Conservation (phyloP, 92 coral and sea anemone species). For the Epizoanthus illoricatus region DNA sequence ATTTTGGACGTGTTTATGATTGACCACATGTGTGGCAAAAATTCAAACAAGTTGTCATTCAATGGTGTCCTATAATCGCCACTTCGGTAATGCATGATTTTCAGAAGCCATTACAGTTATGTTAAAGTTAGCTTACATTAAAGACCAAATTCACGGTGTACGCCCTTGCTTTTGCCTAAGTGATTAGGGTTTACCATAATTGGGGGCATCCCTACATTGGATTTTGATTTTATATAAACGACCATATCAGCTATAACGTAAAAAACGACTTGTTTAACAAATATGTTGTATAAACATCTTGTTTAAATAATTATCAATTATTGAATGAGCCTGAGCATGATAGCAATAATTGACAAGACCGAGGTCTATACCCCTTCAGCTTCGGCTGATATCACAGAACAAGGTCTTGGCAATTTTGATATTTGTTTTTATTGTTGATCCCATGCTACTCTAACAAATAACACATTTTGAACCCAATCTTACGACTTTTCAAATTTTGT, state of each 20-base stretch:
- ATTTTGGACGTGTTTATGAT: constrained; percentile 19
- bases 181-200: too few relatives aligned
- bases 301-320: constrained; percentile 5
- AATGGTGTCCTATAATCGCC: constrained; percentile 10
- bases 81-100: constrained; percentile 21
- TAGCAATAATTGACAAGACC: constrained; percentile 7
- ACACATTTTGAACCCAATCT: constrained; percentile 16
- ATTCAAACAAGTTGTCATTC: constrained; percentile 14
- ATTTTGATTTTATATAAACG: constrained; percentile 15
- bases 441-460: neutral
- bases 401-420: constrained; percentile 5
- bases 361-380: constrained; percentile 13
- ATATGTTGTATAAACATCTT: neutral
- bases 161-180: constrained; percentile 4
- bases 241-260: constrained; percentile 24
- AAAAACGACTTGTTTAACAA: constrained; percentile 7
- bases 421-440: neutral
- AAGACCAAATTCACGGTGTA: constrained; percentile 19
- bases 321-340: constrained; percentile 12
- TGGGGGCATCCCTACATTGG: neutral
- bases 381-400: constrained; percentile 16
- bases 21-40: constrained; percentile 11
- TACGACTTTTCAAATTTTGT: constrained; percentile 2
- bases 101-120: constrained; percentile 6
- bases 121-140: constrained; percentile 11